A percentile compares a stretch with the other conserved stretches of the same genome.
These are phyloP conservation scores for Rhyzopertha dominica DNA, from an alignment of 1,140 invertebrate genomes.

Conservation along the genomic window DNA sequence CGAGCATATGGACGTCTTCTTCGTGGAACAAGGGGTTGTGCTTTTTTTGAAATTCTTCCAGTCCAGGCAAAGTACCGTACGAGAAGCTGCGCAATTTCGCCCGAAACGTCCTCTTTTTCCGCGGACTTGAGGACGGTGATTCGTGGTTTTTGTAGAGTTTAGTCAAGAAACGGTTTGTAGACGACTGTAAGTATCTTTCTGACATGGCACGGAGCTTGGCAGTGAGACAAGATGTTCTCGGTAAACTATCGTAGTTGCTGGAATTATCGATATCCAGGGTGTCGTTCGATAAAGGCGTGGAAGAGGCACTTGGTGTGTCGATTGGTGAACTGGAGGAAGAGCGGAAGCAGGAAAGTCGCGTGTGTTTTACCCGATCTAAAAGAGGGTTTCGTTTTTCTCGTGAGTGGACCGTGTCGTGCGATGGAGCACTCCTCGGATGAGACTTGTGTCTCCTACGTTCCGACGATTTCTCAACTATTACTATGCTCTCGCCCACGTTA, in stretches of 20 bases:
- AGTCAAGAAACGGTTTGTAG: constrained; percentile 62
- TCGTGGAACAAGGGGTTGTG: constrained; percentile 57
- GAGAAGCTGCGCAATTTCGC: constrained; percentile 68
- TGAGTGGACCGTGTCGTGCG: constrained; percentile 32
- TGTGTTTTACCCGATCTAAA: constrained; percentile 65
- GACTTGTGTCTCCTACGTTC: constrained; percentile 47
- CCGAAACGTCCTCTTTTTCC: constrained; percentile 50
- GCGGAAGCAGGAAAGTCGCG: constrained; percentile 62
- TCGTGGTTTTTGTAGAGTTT: constrained; percentile 58
- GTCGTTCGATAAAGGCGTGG: background rate
- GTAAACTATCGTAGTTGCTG: constrained; percentile 47
- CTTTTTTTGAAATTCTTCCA: constrained; percentile 64
- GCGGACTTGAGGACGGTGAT: constrained; percentile 44
- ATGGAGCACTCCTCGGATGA: constrained; percentile 40
- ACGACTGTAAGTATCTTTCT: constrained; percentile 63
- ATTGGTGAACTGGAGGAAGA: constrained; percentile 24
- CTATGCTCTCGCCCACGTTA: constrained; percentile 56
- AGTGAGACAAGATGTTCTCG: constrained; percentile 55
- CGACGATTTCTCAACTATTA: constrained; percentile 52
- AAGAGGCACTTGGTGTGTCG: background rate
- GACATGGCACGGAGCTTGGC: constrained; percentile 67
- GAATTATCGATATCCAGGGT: background rate
- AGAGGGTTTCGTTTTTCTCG: constrained; percentile 64
- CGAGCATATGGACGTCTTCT: constrained; percentile 50
- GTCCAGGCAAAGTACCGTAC: constrained; percentile 65